Percentiles rank a stretch among this genome's conserved stretches.
Conservation (phyloP, 2,888 invertebrate genomes). For the Hypercompe scribonia region DNA sequence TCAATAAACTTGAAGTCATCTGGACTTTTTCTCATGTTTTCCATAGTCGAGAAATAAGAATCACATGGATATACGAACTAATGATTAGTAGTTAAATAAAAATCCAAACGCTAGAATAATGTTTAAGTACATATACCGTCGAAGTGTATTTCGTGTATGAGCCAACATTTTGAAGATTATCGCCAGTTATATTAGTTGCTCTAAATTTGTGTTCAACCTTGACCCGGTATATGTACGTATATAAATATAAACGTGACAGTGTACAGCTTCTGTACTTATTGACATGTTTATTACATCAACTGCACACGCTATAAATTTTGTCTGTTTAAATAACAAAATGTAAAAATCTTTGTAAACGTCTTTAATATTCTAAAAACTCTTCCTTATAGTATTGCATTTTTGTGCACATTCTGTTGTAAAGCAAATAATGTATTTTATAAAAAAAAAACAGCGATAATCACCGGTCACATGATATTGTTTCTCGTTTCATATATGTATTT, state of each 20-base stretch:
- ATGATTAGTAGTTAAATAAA: background rate
- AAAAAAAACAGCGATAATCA: background rate
- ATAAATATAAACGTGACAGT: slow-evolving; percentile 44
- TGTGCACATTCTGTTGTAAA: background rate
- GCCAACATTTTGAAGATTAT: slow-evolving; percentile 35
- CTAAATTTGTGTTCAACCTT: slow-evolving; percentile 61
- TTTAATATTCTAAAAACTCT: background rate
- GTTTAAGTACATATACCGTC: background rate
- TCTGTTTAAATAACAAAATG: slow-evolving; percentile 35
- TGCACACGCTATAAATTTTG: slow-evolving; percentile 48
- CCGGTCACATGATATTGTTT: no score
- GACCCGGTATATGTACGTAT: slow-evolving; percentile 58
- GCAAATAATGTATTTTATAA: background rate
- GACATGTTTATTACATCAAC: slow-evolving; percentile 58
- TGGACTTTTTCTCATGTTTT: slow-evolving; percentile 18
- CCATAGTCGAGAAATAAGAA: slow-evolving; percentile 3
- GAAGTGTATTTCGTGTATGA: slow-evolving; percentile 15
- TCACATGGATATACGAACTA: background rate
- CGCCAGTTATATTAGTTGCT: slow-evolving; percentile 40
- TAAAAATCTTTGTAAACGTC: slow-evolving; percentile 26
- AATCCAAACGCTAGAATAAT: background rate
- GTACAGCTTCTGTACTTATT: slow-evolving; percentile 55
- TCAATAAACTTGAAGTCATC: slow-evolving; percentile 50
- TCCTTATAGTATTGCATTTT: background rate
- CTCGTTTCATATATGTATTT: background rate